phyloP scores from a whole-genome alignment of 2,113 vertebrate species.

The Otus sunia region DNA sequence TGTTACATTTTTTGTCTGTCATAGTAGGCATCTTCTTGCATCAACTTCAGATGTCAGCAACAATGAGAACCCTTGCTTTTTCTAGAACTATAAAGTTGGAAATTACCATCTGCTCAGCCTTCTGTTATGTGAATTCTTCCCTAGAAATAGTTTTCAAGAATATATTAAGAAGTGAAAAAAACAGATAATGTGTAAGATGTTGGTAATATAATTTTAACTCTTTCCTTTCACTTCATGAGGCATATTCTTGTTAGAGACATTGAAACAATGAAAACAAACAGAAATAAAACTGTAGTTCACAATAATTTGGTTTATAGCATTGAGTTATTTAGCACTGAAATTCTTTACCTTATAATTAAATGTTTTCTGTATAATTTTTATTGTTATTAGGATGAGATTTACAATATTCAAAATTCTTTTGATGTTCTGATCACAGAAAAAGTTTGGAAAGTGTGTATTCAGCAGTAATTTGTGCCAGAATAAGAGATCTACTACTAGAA shows the following conservation, averaged over 20 bases:
- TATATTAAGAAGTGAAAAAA: conserved; percentile 45
- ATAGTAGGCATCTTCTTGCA: conserved; percentile 27
- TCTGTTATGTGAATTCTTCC: conserved; percentile 44
- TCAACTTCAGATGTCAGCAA: conserved; percentile 59
- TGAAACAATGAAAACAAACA: neutral
- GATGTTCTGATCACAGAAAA: neutral
- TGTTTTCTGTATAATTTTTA: neutral
- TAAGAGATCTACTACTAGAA: neutral
- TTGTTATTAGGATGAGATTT: neutral
- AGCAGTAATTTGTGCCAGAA: neutral
- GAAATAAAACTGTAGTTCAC: neutral
- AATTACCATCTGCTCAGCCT: conserved; percentile 64
- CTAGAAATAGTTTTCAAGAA: conserved; percentile 11
- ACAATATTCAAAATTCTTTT: neutral
- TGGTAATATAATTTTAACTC: neutral
- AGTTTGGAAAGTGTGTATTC: neutral
- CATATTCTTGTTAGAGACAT: neutral
- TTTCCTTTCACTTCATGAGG: neutral
- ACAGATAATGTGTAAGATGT: neutral
- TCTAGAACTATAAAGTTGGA: conserved; percentile 53
- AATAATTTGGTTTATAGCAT: neutral
- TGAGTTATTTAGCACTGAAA: neutral
- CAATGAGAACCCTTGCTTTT: conserved; percentile 37
- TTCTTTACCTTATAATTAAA: neutral
- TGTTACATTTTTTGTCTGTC: neutral